Evolutionary conservation across 2,797 vertebrate genomes (phyloP).

Genomic region (Cynopterus sphinx): DNA sequence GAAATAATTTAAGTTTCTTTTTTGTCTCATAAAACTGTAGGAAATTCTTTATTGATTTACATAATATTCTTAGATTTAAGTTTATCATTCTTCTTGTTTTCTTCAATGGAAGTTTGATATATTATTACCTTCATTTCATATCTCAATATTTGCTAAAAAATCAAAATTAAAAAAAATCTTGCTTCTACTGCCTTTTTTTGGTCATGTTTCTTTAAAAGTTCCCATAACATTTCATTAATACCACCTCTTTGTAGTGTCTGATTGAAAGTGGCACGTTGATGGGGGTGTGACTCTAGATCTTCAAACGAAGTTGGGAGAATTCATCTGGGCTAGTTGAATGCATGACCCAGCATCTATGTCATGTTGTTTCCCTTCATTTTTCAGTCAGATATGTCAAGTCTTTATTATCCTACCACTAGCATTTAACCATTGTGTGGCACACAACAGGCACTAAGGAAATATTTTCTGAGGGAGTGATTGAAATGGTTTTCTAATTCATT

Average conservation of each 20-base stretch:
- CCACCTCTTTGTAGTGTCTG: background rate
- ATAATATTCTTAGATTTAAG: background rate
- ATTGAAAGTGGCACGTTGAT: background rate
- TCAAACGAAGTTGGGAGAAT: background rate
- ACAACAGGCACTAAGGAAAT: background rate
- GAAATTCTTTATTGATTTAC: background rate
- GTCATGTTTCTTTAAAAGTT: background rate
- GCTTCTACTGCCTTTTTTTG: background rate
- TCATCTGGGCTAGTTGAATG: background rate
- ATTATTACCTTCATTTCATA: background rate
- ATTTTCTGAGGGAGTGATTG: background rate
- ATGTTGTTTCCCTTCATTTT: background rate
- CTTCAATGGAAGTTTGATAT: background rate
- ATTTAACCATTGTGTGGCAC: background rate
- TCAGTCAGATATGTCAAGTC: background rate
- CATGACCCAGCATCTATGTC: background rate
- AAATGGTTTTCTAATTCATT: conserved; percentile 16
- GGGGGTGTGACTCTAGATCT: background rate
- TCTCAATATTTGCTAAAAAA: conserved; percentile 34
- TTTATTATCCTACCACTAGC: background rate
- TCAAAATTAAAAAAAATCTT: background rate
- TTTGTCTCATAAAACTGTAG: background rate
- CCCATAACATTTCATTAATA: background rate
- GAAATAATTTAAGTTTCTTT: background rate
- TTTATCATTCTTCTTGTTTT: background rate